Evolutionary conservation across 2,888 invertebrate genomes (phyloP).

Genomic region (Aproaerema taeniolella): DNA sequence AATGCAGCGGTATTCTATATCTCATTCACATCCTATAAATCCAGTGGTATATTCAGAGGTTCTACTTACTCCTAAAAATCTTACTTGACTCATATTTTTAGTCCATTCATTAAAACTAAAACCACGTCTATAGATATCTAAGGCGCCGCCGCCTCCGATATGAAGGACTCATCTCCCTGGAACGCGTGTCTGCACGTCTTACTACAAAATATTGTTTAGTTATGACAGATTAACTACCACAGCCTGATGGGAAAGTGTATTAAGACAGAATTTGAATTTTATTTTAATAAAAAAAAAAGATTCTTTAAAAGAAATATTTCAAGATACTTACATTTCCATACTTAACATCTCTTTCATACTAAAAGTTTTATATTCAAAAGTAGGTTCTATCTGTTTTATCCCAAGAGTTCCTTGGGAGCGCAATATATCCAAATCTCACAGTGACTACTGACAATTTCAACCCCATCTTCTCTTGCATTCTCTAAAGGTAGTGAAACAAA

Average conservation of each 20-base stretch:
- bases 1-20: too few relatives aligned
- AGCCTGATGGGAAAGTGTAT: neutral
- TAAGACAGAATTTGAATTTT: neutral
- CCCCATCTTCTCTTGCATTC: too few relatives aligned
- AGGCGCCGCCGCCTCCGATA: conserved; percentile 2
- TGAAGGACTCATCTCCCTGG: conserved; percentile 11
- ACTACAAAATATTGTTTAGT: conserved; percentile 31
- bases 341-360: neutral
- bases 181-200: conserved; percentile 33
- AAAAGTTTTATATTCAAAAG: neutral
- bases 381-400: neutral
- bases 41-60: too few relatives aligned
- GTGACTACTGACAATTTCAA: too few relatives aligned
- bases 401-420: too few relatives aligned
- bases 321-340: neutral
- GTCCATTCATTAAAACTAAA: too few relatives aligned
- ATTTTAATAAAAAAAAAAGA: neutral
- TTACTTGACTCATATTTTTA: too few relatives aligned
- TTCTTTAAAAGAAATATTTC: neutral
- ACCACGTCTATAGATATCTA: neutral
- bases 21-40: too few relatives aligned
- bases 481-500: too few relatives aligned
- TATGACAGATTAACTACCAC: conserved; percentile 16
- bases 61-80: too few relatives aligned
- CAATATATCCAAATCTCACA: too few relatives aligned